Evolutionary conservation across 2,797 vertebrate species (phyloP), one percentile per base, ranked within the genome.

Genomic region (Selene dorsalis): DNA sequence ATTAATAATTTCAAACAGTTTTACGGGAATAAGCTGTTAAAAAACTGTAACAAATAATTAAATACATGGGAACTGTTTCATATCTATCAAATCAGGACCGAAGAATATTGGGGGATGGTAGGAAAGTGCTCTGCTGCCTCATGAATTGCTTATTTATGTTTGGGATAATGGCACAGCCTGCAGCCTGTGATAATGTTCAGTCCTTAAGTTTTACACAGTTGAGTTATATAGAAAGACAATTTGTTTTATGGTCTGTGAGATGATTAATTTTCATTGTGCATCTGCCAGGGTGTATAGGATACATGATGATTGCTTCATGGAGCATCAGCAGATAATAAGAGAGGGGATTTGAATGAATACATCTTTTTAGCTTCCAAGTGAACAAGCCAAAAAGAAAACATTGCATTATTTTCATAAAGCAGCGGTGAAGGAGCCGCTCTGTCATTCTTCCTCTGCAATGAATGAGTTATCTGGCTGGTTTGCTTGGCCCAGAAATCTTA

Each of bases 391-490:
- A 32, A 68, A 26, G 59, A 26, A 41, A 41, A 8, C 64, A 45
- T 41, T 68, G 53, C 6, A 56, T 71, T 59, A 13, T 60, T 35
- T 60, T 73, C 72, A 48, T n/a, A 8, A 52, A 62, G 58, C 35
- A 55, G 61, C 17, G 4, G 35, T 63, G 48, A 69, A 63, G 32
- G 60, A 77, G 79, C 45, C 70, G 60, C 68, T 68, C 69, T 24
- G 18, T 64, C 61, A 66, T 24, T 79, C 47, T 62, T 58, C 58
- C 63, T 73, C 63, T 61, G 60, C 52, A 43, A 24, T 45, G 77
- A 69, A 72, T 64, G 75, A 77, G 76, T 76, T 77, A 73, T 81
- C 63, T 64, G 60, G 78, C 73, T 77, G 59, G 71, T 83, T 82
- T 32, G 41, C 43, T 82, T 74, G 66, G 75, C 75, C 55, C 68